Percentiles rank a stretch among this genome's conserved stretches.
These are phyloP conservation scores for Tinamus major DNA, from an alignment of 2,797 vertebrate species.

Conservation along the genomic window DNA sequence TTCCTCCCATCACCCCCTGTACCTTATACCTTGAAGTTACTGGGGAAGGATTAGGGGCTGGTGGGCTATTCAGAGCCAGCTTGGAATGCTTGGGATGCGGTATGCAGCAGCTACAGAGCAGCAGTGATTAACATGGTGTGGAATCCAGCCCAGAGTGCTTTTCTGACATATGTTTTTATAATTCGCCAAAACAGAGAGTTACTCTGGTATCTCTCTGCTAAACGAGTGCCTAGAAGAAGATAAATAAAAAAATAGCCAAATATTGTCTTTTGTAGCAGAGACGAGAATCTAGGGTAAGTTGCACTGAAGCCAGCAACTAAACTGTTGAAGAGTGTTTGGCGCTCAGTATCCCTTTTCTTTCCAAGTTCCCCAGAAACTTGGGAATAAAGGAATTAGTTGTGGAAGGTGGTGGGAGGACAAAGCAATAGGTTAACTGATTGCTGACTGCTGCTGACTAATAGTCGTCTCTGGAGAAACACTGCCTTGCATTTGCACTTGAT, in stretches of 20 bases:
- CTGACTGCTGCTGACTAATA: neutral
- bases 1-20: neutral
- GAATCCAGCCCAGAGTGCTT: neutral
- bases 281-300: slow-evolving; percentile 4
- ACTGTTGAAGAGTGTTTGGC: neutral
- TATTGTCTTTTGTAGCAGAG: neutral
- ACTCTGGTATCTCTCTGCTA: neutral
- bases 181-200: neutral
- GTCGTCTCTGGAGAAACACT: neutral
- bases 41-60: neutral
- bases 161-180: neutral
- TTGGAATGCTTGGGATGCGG: neutral
- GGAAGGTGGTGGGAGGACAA: neutral
- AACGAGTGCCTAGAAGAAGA: neutral
- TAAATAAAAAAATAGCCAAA: neutral
- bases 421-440: slow-evolving; percentile 3
- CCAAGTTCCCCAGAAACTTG: neutral
- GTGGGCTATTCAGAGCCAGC: neutral
- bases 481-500: neutral
- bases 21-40: neutral
- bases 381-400: slow-evolving; percentile 1
- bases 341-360: neutral
- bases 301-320: neutral
- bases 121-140: neutral
- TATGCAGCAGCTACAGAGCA: neutral